A percentile compares a stretch with the other conserved stretches of the same genome.
Conservation (phyloP, 2,113 vertebrate species). For the Nasalis larvatus region DNA sequence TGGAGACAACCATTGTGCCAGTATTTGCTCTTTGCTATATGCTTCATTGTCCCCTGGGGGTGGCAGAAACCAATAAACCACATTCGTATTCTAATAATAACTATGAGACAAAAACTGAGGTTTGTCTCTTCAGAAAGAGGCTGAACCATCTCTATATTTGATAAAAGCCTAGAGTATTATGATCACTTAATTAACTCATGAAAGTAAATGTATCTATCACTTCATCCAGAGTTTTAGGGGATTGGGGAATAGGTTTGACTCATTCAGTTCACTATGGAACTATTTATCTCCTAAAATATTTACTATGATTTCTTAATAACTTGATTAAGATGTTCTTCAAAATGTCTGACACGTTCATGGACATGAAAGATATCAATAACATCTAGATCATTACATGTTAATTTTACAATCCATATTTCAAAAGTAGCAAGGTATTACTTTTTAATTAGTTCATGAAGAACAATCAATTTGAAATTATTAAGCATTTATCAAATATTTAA, state of each 20-base stretch:
- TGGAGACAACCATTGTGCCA: slow-evolving; percentile 15
- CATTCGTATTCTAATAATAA: slow-evolving; percentile 34
- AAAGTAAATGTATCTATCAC: slow-evolving; percentile 15
- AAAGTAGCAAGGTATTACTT: neutral
- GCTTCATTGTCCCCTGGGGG: neutral
- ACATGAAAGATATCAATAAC: neutral
- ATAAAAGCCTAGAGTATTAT: slow-evolving; percentile 42
- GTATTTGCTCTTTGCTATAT: slow-evolving; percentile 49
- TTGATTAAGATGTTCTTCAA: neutral
- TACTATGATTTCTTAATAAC: neutral
- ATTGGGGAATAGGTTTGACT: slow-evolving; percentile 7
- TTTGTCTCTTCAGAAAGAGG: slow-evolving; percentile 34
- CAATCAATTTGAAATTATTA: neutral
- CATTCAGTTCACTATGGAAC: neutral
- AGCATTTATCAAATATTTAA: neutral
- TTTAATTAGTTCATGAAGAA: neutral
- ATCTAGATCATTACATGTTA: neutral
- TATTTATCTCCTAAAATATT: neutral
- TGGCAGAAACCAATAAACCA: slow-evolving; percentile 19
- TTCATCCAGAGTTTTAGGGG: slow-evolving; percentile 22
- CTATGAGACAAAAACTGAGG: slow-evolving; percentile 42
- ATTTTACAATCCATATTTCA: neutral
- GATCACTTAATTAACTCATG: slow-evolving; percentile 56
- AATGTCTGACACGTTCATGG: neutral
- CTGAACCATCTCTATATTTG: slow-evolving; percentile 57